Conservation (phyloP, 1,140 invertebrate species). For the Onthophagus taurus region DNA sequence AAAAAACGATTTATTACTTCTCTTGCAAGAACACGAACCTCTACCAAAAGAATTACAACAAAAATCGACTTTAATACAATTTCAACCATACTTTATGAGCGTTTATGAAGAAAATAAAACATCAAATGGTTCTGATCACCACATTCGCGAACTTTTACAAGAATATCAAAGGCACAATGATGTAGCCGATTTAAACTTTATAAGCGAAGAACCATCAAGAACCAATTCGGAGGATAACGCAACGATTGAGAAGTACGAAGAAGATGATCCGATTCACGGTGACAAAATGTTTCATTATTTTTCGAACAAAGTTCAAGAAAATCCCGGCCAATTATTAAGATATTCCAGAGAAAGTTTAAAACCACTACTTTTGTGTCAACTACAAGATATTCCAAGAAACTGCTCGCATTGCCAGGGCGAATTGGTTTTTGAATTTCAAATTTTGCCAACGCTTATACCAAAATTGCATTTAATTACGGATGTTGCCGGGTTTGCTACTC, state of each 20-base stretch:
- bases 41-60: constrained; percentile 41
- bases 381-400: constrained; percentile 42
- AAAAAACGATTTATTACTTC: constrained; percentile 49
- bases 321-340: constrained; percentile 71
- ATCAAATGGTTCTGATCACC: constrained; percentile 37
- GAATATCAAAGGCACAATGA: constrained; percentile 53
- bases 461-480: constrained; percentile 51
- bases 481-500: constrained; percentile 28
- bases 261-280: constrained; percentile 63
- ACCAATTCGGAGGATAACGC: constrained; percentile 22
- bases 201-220: constrained; percentile 15
- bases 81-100: constrained; percentile 47
- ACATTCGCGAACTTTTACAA: constrained; percentile 51
- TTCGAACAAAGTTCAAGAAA: constrained; percentile 56
- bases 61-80: constrained; percentile 29
- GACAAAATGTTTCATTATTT: constrained; percentile 76
- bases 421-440: constrained; percentile 69
- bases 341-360: constrained; percentile 56
- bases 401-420: constrained; percentile 64
- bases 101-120: constrained; percentile 47
- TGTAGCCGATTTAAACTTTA: constrained; percentile 21
- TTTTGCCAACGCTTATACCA: constrained; percentile 67
- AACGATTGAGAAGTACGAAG: constrained; percentile 62
- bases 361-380: constrained; percentile 55
- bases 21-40: constrained; percentile 47